Percentiles rank a stretch among this genome's conserved stretches.
These are phyloP conservation scores for Alethe castanea DNA, from an alignment of 2,113 vertebrate genomes.

Conservation along the genomic window DNA sequence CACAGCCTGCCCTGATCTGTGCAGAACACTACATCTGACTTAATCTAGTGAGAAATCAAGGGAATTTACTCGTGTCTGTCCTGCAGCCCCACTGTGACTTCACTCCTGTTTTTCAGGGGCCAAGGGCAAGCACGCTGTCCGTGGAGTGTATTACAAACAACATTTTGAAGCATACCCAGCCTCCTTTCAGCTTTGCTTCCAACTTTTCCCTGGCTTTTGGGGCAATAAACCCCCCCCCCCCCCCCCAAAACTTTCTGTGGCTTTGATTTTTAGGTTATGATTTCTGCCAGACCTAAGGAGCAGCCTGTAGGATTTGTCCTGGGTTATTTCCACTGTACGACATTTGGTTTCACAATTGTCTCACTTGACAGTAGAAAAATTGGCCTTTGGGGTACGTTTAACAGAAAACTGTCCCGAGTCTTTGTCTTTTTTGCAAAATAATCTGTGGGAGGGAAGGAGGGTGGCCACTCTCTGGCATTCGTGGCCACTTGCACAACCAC, in stretches of 20 bases:
- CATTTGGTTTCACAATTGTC: constrained; percentile 30
- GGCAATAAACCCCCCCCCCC: neutral
- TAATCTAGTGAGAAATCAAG: neutral
- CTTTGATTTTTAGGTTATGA: constrained; percentile 19
- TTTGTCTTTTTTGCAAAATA: constrained; percentile 53
- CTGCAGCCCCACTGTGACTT: neutral
- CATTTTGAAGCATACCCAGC: neutral
- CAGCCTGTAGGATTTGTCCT: constrained; percentile 36
- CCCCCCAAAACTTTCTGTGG: neutral
- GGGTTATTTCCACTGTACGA: constrained; percentile 40
- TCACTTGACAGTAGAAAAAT: neutral
- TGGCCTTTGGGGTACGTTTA: neutral
- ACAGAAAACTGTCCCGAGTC: constrained; percentile 30
- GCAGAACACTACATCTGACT: neutral
- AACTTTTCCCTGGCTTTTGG: neutral
- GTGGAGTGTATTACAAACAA: neutral
- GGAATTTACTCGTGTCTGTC: neutral
- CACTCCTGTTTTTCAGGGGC: neutral
- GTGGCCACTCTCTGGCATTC: neutral
- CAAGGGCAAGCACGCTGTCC: neutral
- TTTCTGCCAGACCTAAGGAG: constrained; percentile 11
- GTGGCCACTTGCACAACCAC: constrained; percentile 40
- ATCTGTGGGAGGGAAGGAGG: constrained; percentile 27
- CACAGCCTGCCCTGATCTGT: neutral
- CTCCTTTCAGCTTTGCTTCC: constrained; percentile 4